Percentiles rank a stretch among this genome's conserved stretches.
phyloP scores from a whole-genome alignment of 2,888 invertebrate genomes.

The Thysanoteuthis rhombus region DNA sequence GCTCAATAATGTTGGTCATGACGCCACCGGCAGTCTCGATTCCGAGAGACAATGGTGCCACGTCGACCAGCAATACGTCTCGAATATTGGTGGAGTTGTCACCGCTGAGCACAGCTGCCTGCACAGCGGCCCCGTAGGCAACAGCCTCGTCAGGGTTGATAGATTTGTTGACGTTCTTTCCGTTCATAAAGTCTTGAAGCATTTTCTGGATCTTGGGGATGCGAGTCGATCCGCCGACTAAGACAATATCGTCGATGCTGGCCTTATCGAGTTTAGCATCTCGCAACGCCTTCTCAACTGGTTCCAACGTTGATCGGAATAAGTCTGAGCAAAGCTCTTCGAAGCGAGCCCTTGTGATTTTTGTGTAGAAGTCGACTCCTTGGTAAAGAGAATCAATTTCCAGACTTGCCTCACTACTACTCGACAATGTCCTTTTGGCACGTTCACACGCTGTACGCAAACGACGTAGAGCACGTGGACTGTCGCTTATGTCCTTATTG shows the following conservation, averaged over 20 bases:
- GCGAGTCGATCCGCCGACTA: constrained; percentile 88
- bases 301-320: constrained; percentile 92
- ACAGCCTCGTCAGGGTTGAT: constrained; percentile 98
- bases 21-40: constrained; percentile 72
- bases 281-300: constrained; percentile 91
- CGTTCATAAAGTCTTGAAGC: constrained; percentile 74
- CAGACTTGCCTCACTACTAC: constrained; percentile 71
- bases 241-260: constrained; percentile 79
- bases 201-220: constrained; percentile 96
- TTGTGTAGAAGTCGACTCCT: constrained; percentile 93
- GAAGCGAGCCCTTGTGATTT: constrained; percentile 91
- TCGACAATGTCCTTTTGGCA: constrained; percentile 73
- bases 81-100: constrained; percentile 76
- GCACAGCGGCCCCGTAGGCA: constrained; percentile 73
- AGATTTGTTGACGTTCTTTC: constrained; percentile 91
- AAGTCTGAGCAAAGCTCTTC: constrained; percentile 94
- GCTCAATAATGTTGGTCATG: constrained; percentile 59
- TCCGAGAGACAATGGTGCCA: constrained; percentile 67
- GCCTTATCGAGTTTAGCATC: constrained; percentile 89
- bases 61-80: constrained; percentile 83
- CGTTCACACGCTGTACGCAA: constrained; percentile 85
- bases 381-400: constrained; percentile 94
- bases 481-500: constrained; percentile 72
- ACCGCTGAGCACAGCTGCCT: constrained; percentile 77
- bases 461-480: constrained; percentile 85